Conservation (phyloP, 2,113 vertebrate species). For the Butorides virescens region DNA sequence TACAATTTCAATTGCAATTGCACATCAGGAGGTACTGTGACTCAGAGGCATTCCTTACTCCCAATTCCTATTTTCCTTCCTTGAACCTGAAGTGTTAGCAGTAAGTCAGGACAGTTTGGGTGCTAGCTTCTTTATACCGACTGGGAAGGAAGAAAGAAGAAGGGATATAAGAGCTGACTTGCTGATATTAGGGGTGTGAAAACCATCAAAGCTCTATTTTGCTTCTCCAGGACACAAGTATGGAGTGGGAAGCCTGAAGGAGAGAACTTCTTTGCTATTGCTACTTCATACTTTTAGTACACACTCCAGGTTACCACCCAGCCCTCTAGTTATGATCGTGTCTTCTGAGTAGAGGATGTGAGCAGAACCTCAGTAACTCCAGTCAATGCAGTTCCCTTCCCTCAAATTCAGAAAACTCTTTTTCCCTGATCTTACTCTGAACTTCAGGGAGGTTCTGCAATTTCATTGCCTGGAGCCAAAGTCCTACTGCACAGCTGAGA, state of each 20-base stretch:
- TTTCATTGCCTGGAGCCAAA: not conserved
- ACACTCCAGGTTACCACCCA: too few species aligned
- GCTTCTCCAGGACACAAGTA: not conserved
- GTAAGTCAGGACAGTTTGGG: not conserved
- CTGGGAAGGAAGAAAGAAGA: not conserved
- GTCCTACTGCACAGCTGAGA: not conserved
- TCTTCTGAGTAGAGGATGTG: not conserved
- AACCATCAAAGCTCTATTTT: not conserved
- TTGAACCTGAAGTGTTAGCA: not conserved
- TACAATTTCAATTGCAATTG: not conserved
- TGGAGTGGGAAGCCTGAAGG: not conserved
- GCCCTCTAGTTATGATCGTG: not conserved
- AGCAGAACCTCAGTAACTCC: not conserved
- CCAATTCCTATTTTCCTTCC: not conserved
- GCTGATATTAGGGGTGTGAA: not conserved
- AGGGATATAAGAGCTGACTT: not conserved
- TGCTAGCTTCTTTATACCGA: not conserved
- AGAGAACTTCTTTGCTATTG: not conserved
- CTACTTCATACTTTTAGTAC: not conserved
- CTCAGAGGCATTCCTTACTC: not conserved
- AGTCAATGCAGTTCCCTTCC: not conserved
- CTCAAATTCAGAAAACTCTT: not conserved
- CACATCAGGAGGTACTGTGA: not conserved
- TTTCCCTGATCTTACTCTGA: not conserved
- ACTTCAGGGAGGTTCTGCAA: not conserved